A percentile compares a stretch with the other conserved stretches of the same genome.
Evolutionary conservation across 2,888 invertebrate genomes (phyloP).

Genomic region (Lithophane semibrunnea): DNA sequence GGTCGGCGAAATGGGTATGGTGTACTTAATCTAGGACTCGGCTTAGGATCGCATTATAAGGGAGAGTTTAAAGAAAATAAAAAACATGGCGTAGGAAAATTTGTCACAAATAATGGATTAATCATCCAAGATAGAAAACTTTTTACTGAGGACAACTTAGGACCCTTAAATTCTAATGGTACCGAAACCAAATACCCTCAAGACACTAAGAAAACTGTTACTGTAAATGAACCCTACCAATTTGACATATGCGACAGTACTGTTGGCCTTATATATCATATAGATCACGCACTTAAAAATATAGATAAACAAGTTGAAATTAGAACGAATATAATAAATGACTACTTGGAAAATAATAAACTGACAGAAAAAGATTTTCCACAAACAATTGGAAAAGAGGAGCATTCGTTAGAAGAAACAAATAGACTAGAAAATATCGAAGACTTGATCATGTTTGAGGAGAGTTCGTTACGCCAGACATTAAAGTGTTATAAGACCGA

Average conservation of each 20-base stretch:
- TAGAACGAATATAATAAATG: constrained; percentile 74
- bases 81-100: constrained; percentile 90
- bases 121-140: constrained; percentile 86
- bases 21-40: constrained; percentile 85
- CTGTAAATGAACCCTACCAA: constrained; percentile 68
- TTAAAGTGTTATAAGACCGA: constrained; percentile 85
- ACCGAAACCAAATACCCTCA: constrained; percentile 41
- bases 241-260: constrained; percentile 82
- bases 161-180: constrained; percentile 67
- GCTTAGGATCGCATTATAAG: constrained; percentile 89
- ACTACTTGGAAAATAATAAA: constrained; percentile 80
- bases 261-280: constrained; percentile 85
- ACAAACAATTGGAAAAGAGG: constrained; percentile 54
- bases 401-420: constrained; percentile 36
- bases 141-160: constrained; percentile 89
- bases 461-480: constrained; percentile 84
- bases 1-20: constrained; percentile 90
- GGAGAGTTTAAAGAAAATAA: constrained; percentile 90
- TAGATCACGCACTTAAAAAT: constrained; percentile 81
- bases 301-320: constrained; percentile 79
- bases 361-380: constrained; percentile 52
- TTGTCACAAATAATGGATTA: constrained; percentile 90
- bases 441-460: constrained; percentile 83
- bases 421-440: constrained; percentile 60
- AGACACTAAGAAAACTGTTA: constrained; percentile 58